These are phyloP conservation scores for Ctenodactylus gundi DNA, from an alignment of 2,113 vertebrate species.

Conservation along the genomic window DNA sequence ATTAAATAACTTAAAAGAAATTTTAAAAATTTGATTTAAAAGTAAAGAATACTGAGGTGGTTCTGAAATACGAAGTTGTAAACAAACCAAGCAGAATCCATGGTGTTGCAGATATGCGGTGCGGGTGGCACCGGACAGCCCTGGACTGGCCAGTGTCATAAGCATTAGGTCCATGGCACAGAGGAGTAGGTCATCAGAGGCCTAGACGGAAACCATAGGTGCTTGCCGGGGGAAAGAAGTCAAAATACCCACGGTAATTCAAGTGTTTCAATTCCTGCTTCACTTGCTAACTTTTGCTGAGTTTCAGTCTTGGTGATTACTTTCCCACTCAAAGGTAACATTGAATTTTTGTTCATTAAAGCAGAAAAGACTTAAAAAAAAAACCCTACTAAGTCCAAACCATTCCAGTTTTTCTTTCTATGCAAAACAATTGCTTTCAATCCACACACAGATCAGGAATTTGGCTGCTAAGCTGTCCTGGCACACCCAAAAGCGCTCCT, in stretches of 20 bases:
- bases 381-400: background rate
- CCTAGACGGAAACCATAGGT: background rate
- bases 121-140: no score
- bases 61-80: constrained; percentile 27
- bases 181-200: background rate
- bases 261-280: constrained; percentile 17
- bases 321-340: constrained; percentile 30
- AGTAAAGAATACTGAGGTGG: constrained; percentile 45
- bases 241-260: constrained; percentile 27
- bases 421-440: constrained; percentile 18
- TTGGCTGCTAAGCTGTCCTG: background rate
- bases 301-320: background rate
- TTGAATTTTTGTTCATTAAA: constrained; percentile 7
- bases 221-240: background rate
- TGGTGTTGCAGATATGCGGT: background rate
- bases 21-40: constrained; percentile 66
- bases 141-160: no score
- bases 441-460: background rate
- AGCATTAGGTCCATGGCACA: no score
- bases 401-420: constrained; percentile 1
- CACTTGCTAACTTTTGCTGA: background rate
- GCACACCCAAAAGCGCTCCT: background rate
- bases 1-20: constrained; percentile 67
- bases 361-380: background rate
- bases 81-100: background rate